phyloP scores from a whole-genome alignment of 2,113 vertebrate species.

The Cyprinodon variegatus region DNA sequence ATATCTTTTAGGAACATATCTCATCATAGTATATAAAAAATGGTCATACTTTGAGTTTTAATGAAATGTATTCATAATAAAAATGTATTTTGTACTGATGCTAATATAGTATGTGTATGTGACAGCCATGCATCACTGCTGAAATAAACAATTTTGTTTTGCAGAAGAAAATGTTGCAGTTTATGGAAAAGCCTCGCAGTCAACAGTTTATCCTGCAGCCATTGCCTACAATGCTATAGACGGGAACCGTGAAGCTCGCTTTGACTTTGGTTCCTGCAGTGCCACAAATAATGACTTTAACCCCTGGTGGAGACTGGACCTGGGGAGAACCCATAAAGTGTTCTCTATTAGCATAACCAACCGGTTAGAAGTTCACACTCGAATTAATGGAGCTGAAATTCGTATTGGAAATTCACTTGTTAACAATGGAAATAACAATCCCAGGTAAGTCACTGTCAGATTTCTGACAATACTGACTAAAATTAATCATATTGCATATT shows the following conservation, averaged over 20 bases:
- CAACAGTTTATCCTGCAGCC: background rate
- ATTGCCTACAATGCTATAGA: conserved; percentile 33
- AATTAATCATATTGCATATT: too few relatives aligned
- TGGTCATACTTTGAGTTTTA: too few relatives aligned
- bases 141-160: background rate
- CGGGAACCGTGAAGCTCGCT: conserved; percentile 3
- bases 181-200: conserved; percentile 59
- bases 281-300: background rate
- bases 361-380: background rate
- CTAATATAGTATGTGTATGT: too few relatives aligned
- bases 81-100: too few relatives aligned
- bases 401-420: conserved; percentile 30
- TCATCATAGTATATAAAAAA: too few relatives aligned
- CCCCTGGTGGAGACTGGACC: conserved; percentile 63
- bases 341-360: conserved; percentile 48
- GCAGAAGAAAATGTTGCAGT: conserved; percentile 51
- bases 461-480: too few relatives aligned
- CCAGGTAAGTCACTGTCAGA: conserved; percentile 31
- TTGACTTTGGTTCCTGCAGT: conserved; percentile 16
- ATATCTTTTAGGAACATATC: too few relatives aligned
- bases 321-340: conserved; percentile 46
- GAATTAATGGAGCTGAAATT: conserved; percentile 31
- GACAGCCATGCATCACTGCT: too few relatives aligned
- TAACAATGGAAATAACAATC: conserved; percentile 57
- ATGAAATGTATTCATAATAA: too few relatives aligned